phyloP scores from a whole-genome alignment of 2,888 invertebrate genomes.

The Stramonita haemastoma region DNA sequence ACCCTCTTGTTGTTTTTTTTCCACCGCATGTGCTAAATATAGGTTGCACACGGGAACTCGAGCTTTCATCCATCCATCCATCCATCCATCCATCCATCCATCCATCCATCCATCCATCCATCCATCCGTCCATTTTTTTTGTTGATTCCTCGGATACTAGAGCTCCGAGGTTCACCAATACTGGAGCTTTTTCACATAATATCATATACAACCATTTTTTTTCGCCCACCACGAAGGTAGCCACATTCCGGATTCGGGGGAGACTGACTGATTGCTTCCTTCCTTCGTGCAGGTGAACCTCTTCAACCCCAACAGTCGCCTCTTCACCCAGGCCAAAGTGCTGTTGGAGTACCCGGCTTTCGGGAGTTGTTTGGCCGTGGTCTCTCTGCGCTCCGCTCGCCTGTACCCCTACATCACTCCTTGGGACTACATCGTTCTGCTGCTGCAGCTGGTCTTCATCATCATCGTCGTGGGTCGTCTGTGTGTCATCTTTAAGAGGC shows the following conservation, averaged over 20 bases:
- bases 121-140: no score
- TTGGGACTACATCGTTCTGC: conserved; percentile 56
- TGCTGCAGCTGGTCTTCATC: conserved; percentile 52
- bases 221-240: neutral
- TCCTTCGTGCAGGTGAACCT: conserved; percentile 36
- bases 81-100: no score
- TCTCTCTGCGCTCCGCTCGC: conserved; percentile 42
- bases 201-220: neutral
- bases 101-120: no score
- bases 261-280: neutral
- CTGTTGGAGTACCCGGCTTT: conserved; percentile 47
- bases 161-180: no score
- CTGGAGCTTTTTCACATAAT: no score
- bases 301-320: conserved; percentile 51
- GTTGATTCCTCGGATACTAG: no score
- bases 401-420: conserved; percentile 55
- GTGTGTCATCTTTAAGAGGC: conserved; percentile 16
- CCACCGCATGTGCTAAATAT: no score
- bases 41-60: no score
- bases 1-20: no score
- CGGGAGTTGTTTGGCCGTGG: conserved; percentile 38
- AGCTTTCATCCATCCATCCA: no score
- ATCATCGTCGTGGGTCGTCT: conserved; percentile 36
- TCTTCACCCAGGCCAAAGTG: conserved; percentile 50
- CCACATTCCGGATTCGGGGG: no score